These are phyloP conservation scores for Pseudococcus longispinus DNA, from an alignment of 2,888 invertebrate species.

Conservation along the genomic window DNA sequence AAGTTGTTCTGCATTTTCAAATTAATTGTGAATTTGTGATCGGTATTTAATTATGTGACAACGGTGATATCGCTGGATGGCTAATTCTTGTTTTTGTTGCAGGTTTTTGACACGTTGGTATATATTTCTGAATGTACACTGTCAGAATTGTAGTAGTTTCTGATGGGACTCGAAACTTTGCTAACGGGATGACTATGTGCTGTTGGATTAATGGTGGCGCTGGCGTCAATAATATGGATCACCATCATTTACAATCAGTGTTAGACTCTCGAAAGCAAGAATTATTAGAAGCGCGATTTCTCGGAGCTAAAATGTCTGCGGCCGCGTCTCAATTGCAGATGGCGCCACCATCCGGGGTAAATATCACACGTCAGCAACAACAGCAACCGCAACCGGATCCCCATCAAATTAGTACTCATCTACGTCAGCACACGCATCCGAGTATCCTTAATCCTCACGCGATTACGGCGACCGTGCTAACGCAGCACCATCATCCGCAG, in stretches of 20 bases:
- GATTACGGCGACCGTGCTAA: neutral
- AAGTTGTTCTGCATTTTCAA: neutral
- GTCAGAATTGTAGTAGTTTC: constrained; percentile 53
- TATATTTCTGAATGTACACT: constrained; percentile 26
- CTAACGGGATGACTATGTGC: constrained; percentile 57
- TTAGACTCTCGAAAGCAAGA: constrained; percentile 99
- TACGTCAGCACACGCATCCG: constrained; percentile 43
- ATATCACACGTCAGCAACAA: constrained; percentile 50
- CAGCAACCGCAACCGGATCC: constrained; percentile 35
- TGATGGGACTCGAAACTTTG: constrained; percentile 55
- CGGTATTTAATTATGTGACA: neutral
- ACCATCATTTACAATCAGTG: constrained; percentile 91
- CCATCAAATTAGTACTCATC: constrained; percentile 48
- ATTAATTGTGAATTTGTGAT: neutral
- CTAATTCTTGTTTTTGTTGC: neutral
- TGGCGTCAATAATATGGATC: constrained; percentile 88
- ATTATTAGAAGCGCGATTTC: constrained; percentile 96
- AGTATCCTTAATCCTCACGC: constrained; percentile 42
- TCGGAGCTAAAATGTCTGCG: constrained; percentile 86
- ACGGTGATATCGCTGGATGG: too few relatives aligned
- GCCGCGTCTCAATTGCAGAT: constrained; percentile 54
- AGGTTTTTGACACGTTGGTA: constrained; percentile 45
- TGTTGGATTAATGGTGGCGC: constrained; percentile 67
- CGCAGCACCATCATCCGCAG: constrained; percentile 36
- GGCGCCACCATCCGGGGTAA: constrained; percentile 55